Base-by-base conservation (phyloP, 2,113 vertebrate species). In the Megaceryle torquata region DNA sequence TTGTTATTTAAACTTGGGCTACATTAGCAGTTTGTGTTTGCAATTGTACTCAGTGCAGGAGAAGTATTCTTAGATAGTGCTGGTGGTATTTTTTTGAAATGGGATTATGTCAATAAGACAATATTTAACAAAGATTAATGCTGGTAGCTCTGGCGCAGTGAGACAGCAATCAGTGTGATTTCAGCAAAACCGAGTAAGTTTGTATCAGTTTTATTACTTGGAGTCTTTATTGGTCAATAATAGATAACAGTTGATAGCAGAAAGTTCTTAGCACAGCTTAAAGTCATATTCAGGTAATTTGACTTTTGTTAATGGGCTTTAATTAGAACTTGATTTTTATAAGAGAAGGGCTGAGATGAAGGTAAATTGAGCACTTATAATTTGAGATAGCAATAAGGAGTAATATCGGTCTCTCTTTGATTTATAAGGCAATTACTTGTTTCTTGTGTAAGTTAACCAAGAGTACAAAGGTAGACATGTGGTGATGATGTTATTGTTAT, bases 101-200 rank as follows among this genome's bases (percentile, higher is more conserved):
- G 33, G 85, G 11, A 33, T 86, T 72, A 67, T 60, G 61, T 51
- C 75, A 88, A 43, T 70, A 91, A 79, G 77, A 67, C 46, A 75
- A 16, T 71, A 61, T 94, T 94, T 95, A 93, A 70, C 71, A 82
- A 46, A 86, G 71, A 80, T 91, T 83, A 93, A 75, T 95, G 33
- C 16, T 69, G 57, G 11, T 60, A 37, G 67, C 43, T 91, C 69
- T 93, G 82, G 46, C 41, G 60, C 18, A 37, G 35, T 14, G 61
- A 80, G 82, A 86, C 21, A 78, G 29, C 56, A 87, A 75, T 75
- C 33, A 81, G 63, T n/a, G 44, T 82, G 50, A 79, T 81, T 93
- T 96, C 93, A 96, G 88, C 91, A 82, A 92, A 71, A 92, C 68
- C 2, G 6, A 29, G 25, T n/a, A 57, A 78, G 19, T 77, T 74